A percentile compares a stretch with the other conserved stretches of the same genome.
phyloP scores from a whole-genome alignment of 2,888 invertebrate species.

The Bembecia ichneumoniformis region DNA sequence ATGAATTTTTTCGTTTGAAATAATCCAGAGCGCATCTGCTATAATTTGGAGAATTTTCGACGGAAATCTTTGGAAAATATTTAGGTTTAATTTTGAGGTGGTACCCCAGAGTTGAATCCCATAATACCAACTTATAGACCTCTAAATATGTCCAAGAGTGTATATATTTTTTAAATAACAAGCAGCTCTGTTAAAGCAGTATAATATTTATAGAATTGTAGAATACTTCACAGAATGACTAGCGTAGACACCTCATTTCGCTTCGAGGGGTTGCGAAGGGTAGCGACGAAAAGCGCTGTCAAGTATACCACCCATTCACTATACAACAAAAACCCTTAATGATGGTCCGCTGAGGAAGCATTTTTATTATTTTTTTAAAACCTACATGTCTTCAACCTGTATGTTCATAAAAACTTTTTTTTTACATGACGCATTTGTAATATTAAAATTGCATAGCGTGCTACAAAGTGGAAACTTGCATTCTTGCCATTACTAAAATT shows the following conservation, averaged over 20 bases:
- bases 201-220: background rate
- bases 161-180: too few species aligned
- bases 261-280: background rate
- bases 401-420: background rate
- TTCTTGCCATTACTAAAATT: conserved; percentile 1
- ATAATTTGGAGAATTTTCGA: too few species aligned
- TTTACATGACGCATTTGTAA: background rate
- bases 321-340: background rate
- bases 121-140: too few species aligned
- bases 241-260: background rate
- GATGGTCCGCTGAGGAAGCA: background rate
- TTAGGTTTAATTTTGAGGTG: too few species aligned
- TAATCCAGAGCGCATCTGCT: too few species aligned
- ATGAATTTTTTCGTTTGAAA: too few species aligned
- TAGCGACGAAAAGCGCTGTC: background rate
- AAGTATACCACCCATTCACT: background rate
- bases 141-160: too few species aligned
- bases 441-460: background rate
- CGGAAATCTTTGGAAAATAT: too few species aligned
- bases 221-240: background rate
- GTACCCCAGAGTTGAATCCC: too few species aligned
- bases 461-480: background rate
- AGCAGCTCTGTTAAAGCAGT: too few species aligned
- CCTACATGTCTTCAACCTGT: background rate
- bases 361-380: background rate